Evolutionary conservation across 2,888 invertebrate genomes (phyloP).

Genomic region (Tinea trinotella): DNA sequence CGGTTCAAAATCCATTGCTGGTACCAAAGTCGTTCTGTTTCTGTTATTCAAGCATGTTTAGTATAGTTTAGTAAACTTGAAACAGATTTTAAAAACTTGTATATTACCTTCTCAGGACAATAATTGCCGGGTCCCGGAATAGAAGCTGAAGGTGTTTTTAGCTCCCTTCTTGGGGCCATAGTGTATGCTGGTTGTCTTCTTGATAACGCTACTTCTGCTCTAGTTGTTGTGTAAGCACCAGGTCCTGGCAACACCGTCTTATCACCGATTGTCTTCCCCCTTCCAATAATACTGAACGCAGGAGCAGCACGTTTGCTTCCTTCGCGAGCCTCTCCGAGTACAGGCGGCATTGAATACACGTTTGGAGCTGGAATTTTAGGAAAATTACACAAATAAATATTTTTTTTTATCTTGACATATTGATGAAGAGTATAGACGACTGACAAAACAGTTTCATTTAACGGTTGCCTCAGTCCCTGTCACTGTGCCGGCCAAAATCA

Average conservation of each 20-base stretch:
- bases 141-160: conserved; percentile 44
- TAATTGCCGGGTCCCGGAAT: conserved; percentile 77
- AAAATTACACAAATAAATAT: no score
- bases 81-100: conserved; percentile 17
- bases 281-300: conserved; percentile 88
- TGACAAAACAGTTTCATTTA: no score
- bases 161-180: conserved; percentile 77
- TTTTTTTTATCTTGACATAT: no score
- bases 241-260: conserved; percentile 82
- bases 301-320: conserved; percentile 81
- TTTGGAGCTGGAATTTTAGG: conserved; percentile 83
- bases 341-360: conserved; percentile 88
- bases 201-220: conserved; percentile 51
- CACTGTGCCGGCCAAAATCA: no score
- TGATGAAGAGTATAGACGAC: no score
- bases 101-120: conserved; percentile 73
- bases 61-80: no score
- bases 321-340: conserved; percentile 74
- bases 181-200: conserved; percentile 85
- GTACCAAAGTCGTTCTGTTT: no score
- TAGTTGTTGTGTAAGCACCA: conserved; percentile 79
- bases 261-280: conserved; percentile 74
- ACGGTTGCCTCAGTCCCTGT: no score
- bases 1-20: no score
- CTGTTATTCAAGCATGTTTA: no score